Evolutionary conservation across 2,113 vertebrate species (phyloP), one percentile per base, ranked within the genome.

Genomic region (Oxygymnocypris stewartii): DNA sequence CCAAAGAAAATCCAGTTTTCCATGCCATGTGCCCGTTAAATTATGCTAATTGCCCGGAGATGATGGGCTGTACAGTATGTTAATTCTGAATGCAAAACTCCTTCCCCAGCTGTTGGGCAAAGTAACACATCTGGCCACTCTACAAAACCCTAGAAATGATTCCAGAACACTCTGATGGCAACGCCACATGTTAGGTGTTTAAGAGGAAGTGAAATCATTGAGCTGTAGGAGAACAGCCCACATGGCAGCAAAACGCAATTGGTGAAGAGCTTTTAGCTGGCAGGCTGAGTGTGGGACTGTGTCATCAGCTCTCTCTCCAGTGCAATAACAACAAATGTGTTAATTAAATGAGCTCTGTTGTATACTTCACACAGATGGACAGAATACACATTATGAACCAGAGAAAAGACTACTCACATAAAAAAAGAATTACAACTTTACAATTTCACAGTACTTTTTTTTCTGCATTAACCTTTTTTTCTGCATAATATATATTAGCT

Each of bases 291-390:
- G 2, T 35, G 49, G 28, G 28, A 54, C 47, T 54, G 25, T 73
- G 69, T 57, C 51, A 71, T 75, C 12, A 44, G 35, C 51, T 84
- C 49, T 75, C 25, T 71, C n/a, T 31, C 28, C 31, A 65, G 57
- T 23, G 20, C 73, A 76, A 47, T 65, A 42, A 65, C n/a, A 44
- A 84, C 28, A 35, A 63, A 74, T 82, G 63, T 82, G 44, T 82
- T 44, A 71, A 71, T 82, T 82, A 71, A 85, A 76, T 31, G 25
- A 25, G 78, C 78, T 85, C 40, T 49, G 14, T 40, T 63, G 54
- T 65, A 81, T 59, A 74, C 59, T 65, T 67, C 35, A 23, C 47
- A 51, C 80, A 82, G 40, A 81, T 65, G 40, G n/a, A 65, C 16
- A 67, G 11, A 42, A 71, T 28, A 71, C 14, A 69, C 14, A 49